Conservation (phyloP, 2,797 vertebrate genomes). For the Fistularia tabacaria region DNA sequence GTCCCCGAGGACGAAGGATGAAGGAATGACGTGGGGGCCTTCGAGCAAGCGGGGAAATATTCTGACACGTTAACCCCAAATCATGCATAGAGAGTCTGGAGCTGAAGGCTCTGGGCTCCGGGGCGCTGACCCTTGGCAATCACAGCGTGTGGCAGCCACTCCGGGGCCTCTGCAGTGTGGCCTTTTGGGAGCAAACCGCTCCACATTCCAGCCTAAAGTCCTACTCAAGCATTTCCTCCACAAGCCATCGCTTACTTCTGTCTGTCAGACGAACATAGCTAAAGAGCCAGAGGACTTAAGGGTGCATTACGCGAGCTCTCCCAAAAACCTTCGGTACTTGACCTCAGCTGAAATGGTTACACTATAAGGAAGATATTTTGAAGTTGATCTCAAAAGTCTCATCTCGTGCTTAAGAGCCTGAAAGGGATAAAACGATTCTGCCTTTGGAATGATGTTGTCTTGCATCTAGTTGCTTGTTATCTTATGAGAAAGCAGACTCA, state of each 20-base stretch:
- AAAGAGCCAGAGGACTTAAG: slow-evolving; percentile 66
- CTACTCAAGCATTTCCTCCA: slow-evolving; percentile 60
- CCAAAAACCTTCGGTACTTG: slow-evolving; percentile 69
- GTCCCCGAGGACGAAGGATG: slow-evolving; percentile 36
- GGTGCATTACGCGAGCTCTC: slow-evolving; percentile 64
- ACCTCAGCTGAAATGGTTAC: slow-evolving; percentile 67
- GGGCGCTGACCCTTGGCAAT: slow-evolving; percentile 64
- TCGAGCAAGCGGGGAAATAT: slow-evolving; percentile 33
- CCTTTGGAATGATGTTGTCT: slow-evolving; percentile 39
- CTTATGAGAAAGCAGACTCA: not conserved
- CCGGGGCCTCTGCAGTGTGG: slow-evolving; percentile 46
- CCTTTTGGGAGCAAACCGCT: slow-evolving; percentile 55
- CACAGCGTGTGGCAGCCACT: slow-evolving; percentile 68
- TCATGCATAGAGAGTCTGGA: slow-evolving; percentile 41
- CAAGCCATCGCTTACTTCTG: slow-evolving; percentile 56
- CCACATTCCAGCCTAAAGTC: slow-evolving; percentile 63
- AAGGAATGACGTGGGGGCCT: slow-evolving; percentile 24
- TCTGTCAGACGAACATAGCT: slow-evolving; percentile 64
- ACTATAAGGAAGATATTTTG: slow-evolving; percentile 61
- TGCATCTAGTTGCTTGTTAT: slow-evolving; percentile 44
- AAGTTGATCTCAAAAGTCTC: slow-evolving; percentile 65
- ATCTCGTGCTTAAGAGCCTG: slow-evolving; percentile 63
- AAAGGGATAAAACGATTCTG: slow-evolving; percentile 52
- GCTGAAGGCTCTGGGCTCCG: slow-evolving; percentile 45
- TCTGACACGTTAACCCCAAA: slow-evolving; percentile 61